phyloP scores from a whole-genome alignment of 37 sponge, comb jelly and placozoan genomes.

The Hexactinellida sp. region DNA sequence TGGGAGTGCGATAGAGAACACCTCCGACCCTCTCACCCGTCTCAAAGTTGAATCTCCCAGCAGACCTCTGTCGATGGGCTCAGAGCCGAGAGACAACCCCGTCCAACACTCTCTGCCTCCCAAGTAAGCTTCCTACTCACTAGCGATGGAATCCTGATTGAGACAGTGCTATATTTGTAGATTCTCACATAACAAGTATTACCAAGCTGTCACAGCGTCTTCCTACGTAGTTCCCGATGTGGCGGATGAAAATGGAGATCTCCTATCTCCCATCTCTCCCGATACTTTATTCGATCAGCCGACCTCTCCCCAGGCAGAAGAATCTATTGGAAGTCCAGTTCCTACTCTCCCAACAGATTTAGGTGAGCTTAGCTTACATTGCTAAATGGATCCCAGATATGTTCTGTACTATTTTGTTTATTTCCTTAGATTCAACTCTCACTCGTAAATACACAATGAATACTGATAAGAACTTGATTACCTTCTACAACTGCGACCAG shows the following conservation, averaged over 20 bases:
- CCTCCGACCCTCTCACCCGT: not conserved
- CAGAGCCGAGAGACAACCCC: not conserved
- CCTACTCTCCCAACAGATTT: too few relatives aligned
- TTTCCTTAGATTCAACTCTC: not conserved
- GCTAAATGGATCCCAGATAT: too few relatives aligned
- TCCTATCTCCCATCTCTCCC: too few relatives aligned
- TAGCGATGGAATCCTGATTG: not conserved
- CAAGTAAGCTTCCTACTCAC: not conserved
- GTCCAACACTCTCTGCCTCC: not conserved
- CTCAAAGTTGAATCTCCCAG: not conserved
- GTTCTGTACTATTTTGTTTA: too few relatives aligned
- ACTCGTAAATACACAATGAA: not conserved
- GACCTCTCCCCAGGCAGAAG: too few relatives aligned
- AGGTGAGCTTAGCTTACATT: too few relatives aligned
- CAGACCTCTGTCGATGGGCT: not conserved
- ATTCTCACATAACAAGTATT: not conserved
- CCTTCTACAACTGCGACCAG: not conserved
- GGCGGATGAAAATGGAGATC: not conserved
- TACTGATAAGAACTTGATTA: not conserved
- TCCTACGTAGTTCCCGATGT: not conserved
- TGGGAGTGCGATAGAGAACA: too few relatives aligned
- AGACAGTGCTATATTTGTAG: not conserved
- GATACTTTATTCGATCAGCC: too few relatives aligned
- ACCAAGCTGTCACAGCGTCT: not conserved
- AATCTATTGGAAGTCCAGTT: too few relatives aligned